Percentiles rank a stretch among this genome's conserved stretches.
These are phyloP conservation scores for Lerema accius DNA, from an alignment of 1,140 invertebrate species.

Conservation along the genomic window DNA sequence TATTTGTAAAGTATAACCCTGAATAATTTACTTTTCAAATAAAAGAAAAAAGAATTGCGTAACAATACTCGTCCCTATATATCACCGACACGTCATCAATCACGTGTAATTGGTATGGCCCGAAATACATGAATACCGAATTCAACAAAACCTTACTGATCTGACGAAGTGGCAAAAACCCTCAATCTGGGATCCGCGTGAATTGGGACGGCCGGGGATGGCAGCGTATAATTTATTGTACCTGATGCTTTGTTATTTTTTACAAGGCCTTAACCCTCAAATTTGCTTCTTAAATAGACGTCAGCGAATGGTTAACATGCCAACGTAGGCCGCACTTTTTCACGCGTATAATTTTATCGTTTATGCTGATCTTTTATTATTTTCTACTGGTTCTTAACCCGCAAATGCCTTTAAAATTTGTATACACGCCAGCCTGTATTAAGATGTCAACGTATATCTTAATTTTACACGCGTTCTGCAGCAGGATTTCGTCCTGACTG, in stretches of 20 bases:
- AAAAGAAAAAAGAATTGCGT: background rate
- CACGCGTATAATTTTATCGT: too few species aligned
- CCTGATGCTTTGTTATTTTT: background rate
- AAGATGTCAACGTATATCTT: too few species aligned
- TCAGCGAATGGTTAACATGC: background rate
- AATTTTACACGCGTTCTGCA: too few species aligned
- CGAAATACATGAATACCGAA: constrained; percentile 14
- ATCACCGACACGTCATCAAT: constrained; percentile 1
- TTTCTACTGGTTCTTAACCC: too few species aligned
- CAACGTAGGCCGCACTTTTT: background rate
- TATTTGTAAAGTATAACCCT: too few species aligned
- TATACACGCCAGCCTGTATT: too few species aligned
- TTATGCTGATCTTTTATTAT: too few species aligned
- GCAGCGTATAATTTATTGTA: constrained; percentile 9
- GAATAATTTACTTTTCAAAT: too few species aligned
- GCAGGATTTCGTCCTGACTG: too few species aligned
- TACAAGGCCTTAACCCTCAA: background rate
- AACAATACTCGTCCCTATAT: background rate
- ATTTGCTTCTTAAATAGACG: background rate
- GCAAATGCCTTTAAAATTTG: too few species aligned
- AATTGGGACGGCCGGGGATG: background rate
- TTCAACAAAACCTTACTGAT: constrained; percentile 9
- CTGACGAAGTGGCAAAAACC: constrained; percentile 12
- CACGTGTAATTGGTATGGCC: constrained; percentile 9
- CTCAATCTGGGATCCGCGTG: constrained; percentile 4